Evolutionary conservation across 2,113 vertebrate species (phyloP).

Genomic region (Anas platyrhynchos): DNA sequence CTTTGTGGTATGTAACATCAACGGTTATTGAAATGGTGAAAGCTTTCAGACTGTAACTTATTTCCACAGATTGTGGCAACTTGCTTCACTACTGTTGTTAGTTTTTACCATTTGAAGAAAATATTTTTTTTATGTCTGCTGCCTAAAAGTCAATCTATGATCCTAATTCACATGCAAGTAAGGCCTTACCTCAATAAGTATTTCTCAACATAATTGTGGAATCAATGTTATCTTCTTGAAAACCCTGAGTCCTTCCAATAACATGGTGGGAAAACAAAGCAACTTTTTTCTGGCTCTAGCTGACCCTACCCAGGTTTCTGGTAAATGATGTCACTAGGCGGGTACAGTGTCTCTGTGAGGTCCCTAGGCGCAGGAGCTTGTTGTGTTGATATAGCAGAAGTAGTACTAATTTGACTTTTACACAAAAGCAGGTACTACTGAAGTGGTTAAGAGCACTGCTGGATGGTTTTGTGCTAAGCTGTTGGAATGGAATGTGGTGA

Average conservation of each 20-base stretch:
- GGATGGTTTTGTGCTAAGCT: background rate
- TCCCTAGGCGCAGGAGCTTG: background rate
- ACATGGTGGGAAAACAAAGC: accelerated
- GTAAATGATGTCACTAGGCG: background rate
- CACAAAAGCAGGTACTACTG: background rate
- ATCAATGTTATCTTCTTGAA: background rate
- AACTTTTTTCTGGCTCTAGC: background rate
- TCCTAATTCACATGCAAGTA: background rate
- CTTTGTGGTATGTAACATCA: background rate
- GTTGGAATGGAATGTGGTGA: constrained; percentile 29
- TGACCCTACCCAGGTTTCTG: background rate
- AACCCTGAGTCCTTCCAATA: background rate
- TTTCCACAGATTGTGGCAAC: background rate
- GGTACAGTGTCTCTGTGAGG: background rate
- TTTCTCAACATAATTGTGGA: background rate
- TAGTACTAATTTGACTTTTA: background rate
- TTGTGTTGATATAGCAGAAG: background rate
- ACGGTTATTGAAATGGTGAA: background rate
- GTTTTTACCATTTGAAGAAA: background rate
- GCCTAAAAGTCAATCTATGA: background rate
- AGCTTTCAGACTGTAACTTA: background rate
- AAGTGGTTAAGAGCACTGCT: background rate
- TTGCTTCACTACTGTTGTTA: background rate
- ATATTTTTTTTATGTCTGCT: background rate
- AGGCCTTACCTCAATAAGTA: background rate